These are phyloP conservation scores for Drosophila emarginata DNA, from an alignment of 2,888 invertebrate species.

Conservation along the genomic window DNA sequence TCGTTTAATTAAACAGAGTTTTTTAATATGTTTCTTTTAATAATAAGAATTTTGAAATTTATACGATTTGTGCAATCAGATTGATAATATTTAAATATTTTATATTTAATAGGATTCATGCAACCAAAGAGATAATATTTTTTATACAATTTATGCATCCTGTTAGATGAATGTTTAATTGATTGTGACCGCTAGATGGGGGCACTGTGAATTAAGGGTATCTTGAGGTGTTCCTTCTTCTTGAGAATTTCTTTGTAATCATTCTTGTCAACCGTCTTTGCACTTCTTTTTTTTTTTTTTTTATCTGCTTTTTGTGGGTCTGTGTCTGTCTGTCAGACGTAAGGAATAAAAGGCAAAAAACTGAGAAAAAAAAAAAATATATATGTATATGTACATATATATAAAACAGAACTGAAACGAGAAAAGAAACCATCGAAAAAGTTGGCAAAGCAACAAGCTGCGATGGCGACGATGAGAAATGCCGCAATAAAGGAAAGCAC, in stretches of 20 bases:
- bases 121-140: too few species aligned
- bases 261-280: slow-evolving; percentile 18
- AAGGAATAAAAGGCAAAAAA: slow-evolving; percentile 7
- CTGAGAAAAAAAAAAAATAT: background rate
- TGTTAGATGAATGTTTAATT: too few species aligned
- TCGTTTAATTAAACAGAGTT: too few species aligned
- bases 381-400: too few species aligned
- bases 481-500: slow-evolving; percentile 9
- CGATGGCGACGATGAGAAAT: slow-evolving; percentile 60
- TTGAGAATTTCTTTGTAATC: background rate
- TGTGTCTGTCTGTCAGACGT: slow-evolving; percentile 22
- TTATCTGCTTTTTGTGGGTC: slow-evolving; percentile 10
- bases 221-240: background rate
- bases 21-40: too few species aligned
- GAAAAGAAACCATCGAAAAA: slow-evolving; percentile 45
- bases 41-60: too few species aligned
- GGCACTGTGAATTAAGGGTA: background rate
- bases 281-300: slow-evolving; percentile 3
- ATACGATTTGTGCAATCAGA: too few species aligned
- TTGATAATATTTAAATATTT: too few species aligned
- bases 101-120: too few species aligned
- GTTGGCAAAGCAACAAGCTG: slow-evolving; percentile 76
- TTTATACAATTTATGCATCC: too few species aligned
- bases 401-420: background rate
- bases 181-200: too few species aligned